These are phyloP conservation scores for Teleogryllus occipitalis DNA, from an alignment of 1,140 invertebrate species.

Conservation along the genomic window DNA sequence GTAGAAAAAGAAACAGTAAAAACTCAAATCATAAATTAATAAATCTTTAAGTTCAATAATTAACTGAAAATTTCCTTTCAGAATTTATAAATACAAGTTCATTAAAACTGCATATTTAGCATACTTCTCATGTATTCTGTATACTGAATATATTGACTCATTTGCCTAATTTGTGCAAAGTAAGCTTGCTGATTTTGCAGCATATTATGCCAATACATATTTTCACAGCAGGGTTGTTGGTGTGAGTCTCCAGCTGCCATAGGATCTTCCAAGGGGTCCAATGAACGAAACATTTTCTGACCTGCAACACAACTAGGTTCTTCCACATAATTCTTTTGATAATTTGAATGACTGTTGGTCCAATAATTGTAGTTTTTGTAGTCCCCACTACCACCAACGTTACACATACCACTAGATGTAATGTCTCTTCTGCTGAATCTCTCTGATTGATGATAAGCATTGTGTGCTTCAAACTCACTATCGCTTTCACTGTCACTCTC, in stretches of 20 bases:
- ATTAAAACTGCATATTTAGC: background rate
- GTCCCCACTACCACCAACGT: background rate
- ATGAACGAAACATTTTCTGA: too few species aligned
- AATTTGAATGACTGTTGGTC: background rate
- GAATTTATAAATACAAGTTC: background rate
- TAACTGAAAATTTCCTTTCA: too few species aligned
- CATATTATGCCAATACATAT: background rate
- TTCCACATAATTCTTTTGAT: background rate
- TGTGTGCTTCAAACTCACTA: too few species aligned
- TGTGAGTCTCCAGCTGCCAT: too few species aligned
- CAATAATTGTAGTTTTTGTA: background rate
- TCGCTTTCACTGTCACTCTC: too few species aligned
- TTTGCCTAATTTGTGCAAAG: background rate
- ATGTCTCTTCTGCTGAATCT: background rate
- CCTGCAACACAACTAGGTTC: background rate
- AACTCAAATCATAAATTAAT: too few species aligned
- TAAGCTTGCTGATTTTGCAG: background rate
- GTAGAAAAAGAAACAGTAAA: too few species aligned
- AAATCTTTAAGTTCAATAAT: too few species aligned
- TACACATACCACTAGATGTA: background rate
- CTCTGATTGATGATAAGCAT: too few species aligned
- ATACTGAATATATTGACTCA: constrained; percentile 15
- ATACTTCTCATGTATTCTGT: constrained; percentile 11
- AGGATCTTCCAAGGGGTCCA: too few species aligned
- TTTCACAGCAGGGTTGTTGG: background rate